Evolutionary conservation across 2,113 vertebrate species (phyloP).

Genomic region (Catharus minimus): DNA sequence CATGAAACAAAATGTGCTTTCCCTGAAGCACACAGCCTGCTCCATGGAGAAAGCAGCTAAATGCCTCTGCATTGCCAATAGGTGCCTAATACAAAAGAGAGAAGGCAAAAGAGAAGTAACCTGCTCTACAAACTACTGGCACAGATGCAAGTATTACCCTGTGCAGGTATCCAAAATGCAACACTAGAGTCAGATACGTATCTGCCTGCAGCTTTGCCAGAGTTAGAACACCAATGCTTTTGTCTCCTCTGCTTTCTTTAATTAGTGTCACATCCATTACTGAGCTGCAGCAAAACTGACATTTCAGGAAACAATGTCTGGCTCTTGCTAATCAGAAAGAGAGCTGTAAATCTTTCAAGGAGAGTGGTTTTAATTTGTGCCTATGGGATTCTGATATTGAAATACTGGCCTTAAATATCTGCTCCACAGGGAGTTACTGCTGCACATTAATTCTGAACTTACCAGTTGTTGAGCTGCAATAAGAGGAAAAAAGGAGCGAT

Average conservation of each 20-base stretch:
- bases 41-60: background rate
- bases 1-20: background rate
- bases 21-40: background rate
- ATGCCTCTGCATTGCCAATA: background rate
- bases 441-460: background rate
- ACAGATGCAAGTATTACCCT: background rate
- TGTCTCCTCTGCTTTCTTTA: constrained; percentile 9
- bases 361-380: constrained; percentile 6
- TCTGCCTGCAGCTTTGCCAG: background rate
- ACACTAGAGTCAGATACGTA: background rate
- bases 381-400: background rate
- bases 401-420: background rate
- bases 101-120: background rate
- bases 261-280: constrained; percentile 2
- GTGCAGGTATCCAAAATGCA: background rate
- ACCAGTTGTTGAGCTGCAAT: background rate
- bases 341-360: background rate
- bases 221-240: background rate
- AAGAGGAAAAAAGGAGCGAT: background rate
- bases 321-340: background rate
- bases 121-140: background rate
- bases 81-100: background rate
- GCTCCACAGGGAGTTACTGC: background rate
- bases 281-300: background rate
- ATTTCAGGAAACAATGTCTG: background rate